These are phyloP conservation scores for Ailurus styani DNA, from an alignment of 2,113 vertebrate genomes.

Conservation along the genomic window DNA sequence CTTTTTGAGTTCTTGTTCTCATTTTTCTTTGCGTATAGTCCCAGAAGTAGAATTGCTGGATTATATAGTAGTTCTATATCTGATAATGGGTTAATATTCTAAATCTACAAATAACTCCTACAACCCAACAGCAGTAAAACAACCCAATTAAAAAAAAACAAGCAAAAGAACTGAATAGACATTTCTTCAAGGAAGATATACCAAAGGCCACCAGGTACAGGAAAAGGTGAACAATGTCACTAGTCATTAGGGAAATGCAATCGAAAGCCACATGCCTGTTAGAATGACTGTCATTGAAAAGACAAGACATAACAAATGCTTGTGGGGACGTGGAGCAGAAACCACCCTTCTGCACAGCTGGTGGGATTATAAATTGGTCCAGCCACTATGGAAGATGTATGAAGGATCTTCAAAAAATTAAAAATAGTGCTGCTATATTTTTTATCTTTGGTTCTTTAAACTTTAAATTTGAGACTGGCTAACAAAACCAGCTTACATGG, in stretches of 20 bases:
- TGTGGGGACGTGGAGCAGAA: background rate
- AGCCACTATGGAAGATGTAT: background rate
- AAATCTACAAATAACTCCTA: background rate
- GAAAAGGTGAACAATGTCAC: background rate
- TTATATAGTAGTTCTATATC: background rate
- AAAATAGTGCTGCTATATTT: background rate
- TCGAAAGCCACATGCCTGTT: background rate
- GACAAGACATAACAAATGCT: background rate
- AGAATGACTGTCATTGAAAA: background rate
- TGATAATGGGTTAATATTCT: background rate
- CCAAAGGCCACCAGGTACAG: background rate
- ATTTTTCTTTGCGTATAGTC: background rate
- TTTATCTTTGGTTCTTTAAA: background rate
- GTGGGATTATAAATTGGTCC: background rate
- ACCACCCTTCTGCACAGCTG: background rate
- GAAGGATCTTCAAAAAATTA: background rate
- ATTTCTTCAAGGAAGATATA: background rate
- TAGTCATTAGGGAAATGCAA: background rate
- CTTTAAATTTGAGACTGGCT: background rate
- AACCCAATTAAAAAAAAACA: background rate
- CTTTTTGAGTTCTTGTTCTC: background rate
- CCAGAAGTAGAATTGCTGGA: background rate
- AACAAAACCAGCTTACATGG: background rate
- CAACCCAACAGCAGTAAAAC: background rate
- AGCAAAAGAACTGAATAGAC: background rate